Evolutionary conservation across 2,888 invertebrate genomes (phyloP).

Genomic region (Eupsilia transversa): DNA sequence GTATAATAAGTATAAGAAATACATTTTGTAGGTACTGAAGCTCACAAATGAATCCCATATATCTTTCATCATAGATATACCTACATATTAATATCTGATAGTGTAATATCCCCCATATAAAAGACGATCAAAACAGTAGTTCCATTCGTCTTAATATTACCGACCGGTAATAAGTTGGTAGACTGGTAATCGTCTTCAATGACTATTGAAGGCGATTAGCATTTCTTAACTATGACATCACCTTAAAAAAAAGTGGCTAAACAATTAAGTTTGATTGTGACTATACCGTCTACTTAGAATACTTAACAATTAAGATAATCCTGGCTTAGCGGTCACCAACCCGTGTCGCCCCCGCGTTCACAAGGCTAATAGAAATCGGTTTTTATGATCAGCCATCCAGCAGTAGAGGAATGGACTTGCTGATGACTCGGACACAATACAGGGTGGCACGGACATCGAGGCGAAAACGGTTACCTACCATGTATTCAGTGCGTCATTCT

Average conservation of each 20-base stretch:
- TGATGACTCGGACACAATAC: too few relatives aligned
- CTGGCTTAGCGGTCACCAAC: constrained; percentile 53
- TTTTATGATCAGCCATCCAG: constrained; percentile 14
- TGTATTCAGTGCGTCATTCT: too few relatives aligned
- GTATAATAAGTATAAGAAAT: too few relatives aligned
- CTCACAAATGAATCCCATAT: not conserved
- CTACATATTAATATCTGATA: not conserved
- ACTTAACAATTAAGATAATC: constrained; percentile 53
- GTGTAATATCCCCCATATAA: not conserved
- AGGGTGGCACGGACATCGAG: too few relatives aligned
- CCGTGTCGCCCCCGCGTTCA: constrained; percentile 1
- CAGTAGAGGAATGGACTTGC: too few relatives aligned
- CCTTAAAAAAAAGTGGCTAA: constrained; percentile 24
- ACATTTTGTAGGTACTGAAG: not conserved
- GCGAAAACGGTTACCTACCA: too few relatives aligned
- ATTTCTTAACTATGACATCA: constrained; percentile 26
- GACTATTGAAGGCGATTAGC: not conserved
- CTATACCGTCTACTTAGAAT: constrained; percentile 19
- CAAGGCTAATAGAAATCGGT: constrained; percentile 36
- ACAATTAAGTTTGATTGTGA: constrained; percentile 36
- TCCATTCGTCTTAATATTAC: too few relatives aligned
- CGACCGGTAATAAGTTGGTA: too few relatives aligned
- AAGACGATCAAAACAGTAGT: not conserved
- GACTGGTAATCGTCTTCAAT: too few relatives aligned
- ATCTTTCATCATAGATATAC: too few relatives aligned